Conservation (phyloP, 2,113 vertebrate genomes). For the Atractosteus spatula region DNA sequence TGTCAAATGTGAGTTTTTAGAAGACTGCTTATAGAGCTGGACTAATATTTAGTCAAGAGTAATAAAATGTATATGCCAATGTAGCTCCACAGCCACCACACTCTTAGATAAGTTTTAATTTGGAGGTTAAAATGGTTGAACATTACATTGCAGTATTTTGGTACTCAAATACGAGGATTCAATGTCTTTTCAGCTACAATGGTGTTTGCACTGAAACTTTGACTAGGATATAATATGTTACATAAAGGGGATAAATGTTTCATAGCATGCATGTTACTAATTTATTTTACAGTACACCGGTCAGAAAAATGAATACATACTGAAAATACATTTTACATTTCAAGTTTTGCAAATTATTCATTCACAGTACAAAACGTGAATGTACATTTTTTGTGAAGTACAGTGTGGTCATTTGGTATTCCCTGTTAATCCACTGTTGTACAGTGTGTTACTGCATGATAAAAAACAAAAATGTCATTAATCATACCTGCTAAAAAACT, state of each 20-base stretch:
- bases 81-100: constrained; percentile 65
- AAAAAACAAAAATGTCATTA: constrained; percentile 63
- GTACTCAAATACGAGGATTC: constrained; percentile 63
- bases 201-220: constrained; percentile 91
- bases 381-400: constrained; percentile 59
- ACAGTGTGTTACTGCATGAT: constrained; percentile 80
- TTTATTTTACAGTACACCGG: constrained; percentile 83
- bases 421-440: constrained; percentile 81
- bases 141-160: constrained; percentile 58
- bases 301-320: constrained; percentile 39
- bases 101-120: constrained; percentile 43
- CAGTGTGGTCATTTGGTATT: constrained; percentile 71
- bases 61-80: constrained; percentile 67
- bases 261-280: constrained; percentile 84
- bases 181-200: constrained; percentile 75
- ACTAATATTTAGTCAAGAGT: constrained; percentile 80
- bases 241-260: constrained; percentile 67
- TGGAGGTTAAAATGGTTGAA: constrained; percentile 49
- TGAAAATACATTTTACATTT: constrained; percentile 34
- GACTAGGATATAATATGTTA: constrained; percentile 75
- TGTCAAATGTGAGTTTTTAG: constrained; percentile 89
- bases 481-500: constrained; percentile 77
- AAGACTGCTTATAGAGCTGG: constrained; percentile 83
- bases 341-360: constrained; percentile 40
- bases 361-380: constrained; percentile 57